phyloP scores from a whole-genome alignment of 2,888 invertebrate genomes.

The Aphodius sticticus region DNA sequence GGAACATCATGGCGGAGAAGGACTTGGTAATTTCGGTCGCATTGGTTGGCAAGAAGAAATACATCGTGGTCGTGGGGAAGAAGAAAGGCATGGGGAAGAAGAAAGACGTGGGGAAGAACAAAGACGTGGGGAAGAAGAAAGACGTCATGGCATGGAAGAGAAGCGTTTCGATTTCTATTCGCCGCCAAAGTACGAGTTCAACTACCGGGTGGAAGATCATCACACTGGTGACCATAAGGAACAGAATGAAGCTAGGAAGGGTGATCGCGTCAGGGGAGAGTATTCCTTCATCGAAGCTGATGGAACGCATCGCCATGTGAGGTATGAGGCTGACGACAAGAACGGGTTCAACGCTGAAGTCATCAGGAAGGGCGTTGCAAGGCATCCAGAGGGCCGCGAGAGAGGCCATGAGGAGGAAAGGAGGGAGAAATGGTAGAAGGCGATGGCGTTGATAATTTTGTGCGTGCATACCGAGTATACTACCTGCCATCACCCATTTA shows the following conservation, averaged over 20 bases:
- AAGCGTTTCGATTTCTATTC: slow-evolving; percentile 29
- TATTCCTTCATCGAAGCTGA: slow-evolving; percentile 34
- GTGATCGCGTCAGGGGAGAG: slow-evolving; percentile 33
- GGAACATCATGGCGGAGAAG: background rate
- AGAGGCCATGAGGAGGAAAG: slow-evolving; percentile 9
- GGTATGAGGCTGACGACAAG: slow-evolving; percentile 34
- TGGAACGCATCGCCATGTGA: slow-evolving; percentile 31
- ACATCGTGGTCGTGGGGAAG: background rate
- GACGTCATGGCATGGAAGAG: background rate
- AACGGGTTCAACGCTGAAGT: slow-evolving; percentile 37
- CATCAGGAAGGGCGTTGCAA: slow-evolving; percentile 33
- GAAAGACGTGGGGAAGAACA: background rate
- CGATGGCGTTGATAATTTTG: background rate
- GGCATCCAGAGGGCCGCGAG: slow-evolving; percentile 28
- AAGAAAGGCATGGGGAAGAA: background rate
- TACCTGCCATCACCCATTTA: background rate
- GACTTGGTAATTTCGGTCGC: background rate
- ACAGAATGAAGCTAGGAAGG: slow-evolving; percentile 32
- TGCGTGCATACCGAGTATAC: background rate
- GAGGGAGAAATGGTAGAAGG: background rate
- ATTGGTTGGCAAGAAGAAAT: background rate
- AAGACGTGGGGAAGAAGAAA: background rate
- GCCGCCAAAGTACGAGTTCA: slow-evolving; percentile 31
- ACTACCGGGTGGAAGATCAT: slow-evolving; percentile 32
- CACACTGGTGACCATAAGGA: slow-evolving; percentile 35